Evolutionary conservation across 2,113 vertebrate species (phyloP).

Genomic region (Siniperca knerii): DNA sequence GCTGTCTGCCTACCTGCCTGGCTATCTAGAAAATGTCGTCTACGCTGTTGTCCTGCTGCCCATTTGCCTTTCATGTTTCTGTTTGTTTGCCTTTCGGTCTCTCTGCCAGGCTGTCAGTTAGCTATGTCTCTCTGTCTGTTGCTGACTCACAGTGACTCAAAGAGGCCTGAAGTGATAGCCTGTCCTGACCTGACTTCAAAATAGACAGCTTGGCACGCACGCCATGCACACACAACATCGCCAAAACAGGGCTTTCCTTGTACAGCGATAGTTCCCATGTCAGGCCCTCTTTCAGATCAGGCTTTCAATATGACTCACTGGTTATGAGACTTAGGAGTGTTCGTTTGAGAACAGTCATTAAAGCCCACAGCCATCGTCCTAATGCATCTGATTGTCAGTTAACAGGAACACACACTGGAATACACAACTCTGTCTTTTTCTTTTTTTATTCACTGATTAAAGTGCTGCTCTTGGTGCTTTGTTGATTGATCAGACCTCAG

Average conservation of each 20-base stretch:
- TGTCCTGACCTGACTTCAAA: conserved; percentile 81
- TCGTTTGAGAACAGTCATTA: conserved; percentile 42
- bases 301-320: conserved; percentile 64
- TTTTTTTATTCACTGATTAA: conserved; percentile 26
- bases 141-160: conserved; percentile 77
- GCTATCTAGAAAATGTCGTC: background rate
- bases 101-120: conserved; percentile 54
- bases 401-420: conserved; percentile 24
- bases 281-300: conserved; percentile 59
- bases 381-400: conserved; percentile 57
- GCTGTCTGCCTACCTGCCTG: conserved; percentile 7
- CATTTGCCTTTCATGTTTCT: conserved; percentile 22
- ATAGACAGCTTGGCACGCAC: conserved; percentile 76
- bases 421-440: conserved; percentile 4
- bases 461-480: conserved; percentile 25
- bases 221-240: conserved; percentile 50
- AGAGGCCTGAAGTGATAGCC: conserved; percentile 68
- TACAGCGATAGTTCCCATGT: conserved; percentile 72
- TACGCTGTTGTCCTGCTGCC: background rate
- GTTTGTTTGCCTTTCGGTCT: conserved; percentile 40
- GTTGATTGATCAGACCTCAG: conserved; percentile 23
- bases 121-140: conserved; percentile 51
- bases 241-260: conserved; percentile 76
- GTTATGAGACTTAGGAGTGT: conserved; percentile 42
- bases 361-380: conserved; percentile 28